Evolutionary conservation across 1,140 invertebrate genomes (phyloP), one percentile per base, ranked within the genome.

Genomic region (Drosophila nikananu): DNA sequence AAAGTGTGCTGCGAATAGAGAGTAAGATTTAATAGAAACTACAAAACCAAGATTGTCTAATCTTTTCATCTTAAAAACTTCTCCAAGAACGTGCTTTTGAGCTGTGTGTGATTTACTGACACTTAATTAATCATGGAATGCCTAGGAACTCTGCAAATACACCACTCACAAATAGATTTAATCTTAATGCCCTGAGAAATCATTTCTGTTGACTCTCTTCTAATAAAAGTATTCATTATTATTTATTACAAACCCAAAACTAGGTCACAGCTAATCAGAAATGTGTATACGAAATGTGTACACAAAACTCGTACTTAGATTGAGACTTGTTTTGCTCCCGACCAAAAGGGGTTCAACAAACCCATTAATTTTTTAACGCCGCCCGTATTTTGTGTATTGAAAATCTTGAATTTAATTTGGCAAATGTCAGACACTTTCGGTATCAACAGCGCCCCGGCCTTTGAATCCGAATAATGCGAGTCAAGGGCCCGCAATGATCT

Each of bases 1-100:
- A 84, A 84, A 77, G 81, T 81, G 72, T 81, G 81, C 81, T 84
- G 46, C 25, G 21, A 48, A 66, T 58, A 27, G n/a, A 19, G 32
- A 6, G 8, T 15, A 15, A 21, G 8, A 5, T 55, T 15, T 5
- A 37, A 13, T 23, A 23, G 3, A n/a, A 39, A 17, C 54, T 37
- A 17, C 5, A 54, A 35, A 21, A 8, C 19, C 10, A 54, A 54
- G 19, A 13, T 15, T 0, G 2, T 4, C 4, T 21, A 5, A 55
- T 17, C 19, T 10, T 23, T 55, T 23, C 15, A 55, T 23, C 13
- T 37, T 21, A 0, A 21, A 37, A 8, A 23, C 7, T 37, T 21
- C 3, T 21, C 15, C 12, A 37, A 37, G 0, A 49, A n/a, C 2
- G 7, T 23, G 10, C 25, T n/a, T 23, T 9, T 13, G 21, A 23